These are phyloP conservation scores for Lophius piscatorius DNA, from an alignment of 2,113 vertebrate species.

Conservation along the genomic window DNA sequence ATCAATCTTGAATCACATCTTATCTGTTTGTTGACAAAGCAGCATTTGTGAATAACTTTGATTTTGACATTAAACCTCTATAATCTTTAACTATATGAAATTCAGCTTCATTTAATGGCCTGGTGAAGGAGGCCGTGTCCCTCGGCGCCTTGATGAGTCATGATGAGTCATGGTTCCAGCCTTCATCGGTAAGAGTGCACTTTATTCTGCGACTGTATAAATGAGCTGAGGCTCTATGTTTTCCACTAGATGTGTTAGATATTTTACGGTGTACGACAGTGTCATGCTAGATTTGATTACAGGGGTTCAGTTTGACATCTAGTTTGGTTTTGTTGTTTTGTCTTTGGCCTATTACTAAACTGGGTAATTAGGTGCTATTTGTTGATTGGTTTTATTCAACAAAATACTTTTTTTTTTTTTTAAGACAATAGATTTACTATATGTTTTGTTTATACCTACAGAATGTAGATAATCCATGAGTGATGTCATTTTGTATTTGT, in stretches of 20 bases:
- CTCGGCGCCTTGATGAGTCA: conserved; percentile 33
- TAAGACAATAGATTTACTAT: not conserved
- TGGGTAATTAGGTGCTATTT: not conserved
- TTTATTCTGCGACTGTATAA: no score
- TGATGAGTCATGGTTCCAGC: conserved; percentile 30
- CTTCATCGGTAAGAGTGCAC: not conserved
- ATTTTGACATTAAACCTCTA: not conserved
- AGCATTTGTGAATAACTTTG: conserved; percentile 7
- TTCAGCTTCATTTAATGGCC: conserved; percentile 22
- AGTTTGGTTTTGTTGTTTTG: not conserved
- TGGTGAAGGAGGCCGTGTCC: conserved; percentile 33
- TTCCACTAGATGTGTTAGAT: no score
- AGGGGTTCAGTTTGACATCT: not conserved
- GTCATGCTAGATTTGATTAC: not conserved
- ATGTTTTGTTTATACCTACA: not conserved
- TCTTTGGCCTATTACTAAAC: not conserved
- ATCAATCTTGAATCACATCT: not conserved
- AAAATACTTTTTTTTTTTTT: not conserved
- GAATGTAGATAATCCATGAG: not conserved
- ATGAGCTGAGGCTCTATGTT: no score
- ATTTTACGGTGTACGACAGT: not conserved
- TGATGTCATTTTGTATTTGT: conserved; percentile 7
- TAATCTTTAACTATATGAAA: conserved; percentile 12
- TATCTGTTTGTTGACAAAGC: not conserved
- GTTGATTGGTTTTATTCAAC: not conserved